Percentiles rank a stretch among this genome's conserved stretches.
Conservation (phyloP, 1,140 invertebrate genomes). For the Leptinotarsa defecta region DNA sequence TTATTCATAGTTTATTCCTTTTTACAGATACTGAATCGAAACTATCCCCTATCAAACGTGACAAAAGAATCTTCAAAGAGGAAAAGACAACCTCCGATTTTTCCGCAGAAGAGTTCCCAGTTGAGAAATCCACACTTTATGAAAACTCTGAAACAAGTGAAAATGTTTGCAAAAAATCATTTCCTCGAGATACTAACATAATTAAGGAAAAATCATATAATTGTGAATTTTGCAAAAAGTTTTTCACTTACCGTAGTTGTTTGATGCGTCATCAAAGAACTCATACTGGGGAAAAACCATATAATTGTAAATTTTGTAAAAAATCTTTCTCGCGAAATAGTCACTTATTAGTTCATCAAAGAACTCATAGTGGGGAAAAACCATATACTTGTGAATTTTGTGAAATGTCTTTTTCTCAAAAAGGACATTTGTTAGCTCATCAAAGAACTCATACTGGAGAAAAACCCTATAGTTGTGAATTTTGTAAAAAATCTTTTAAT, state of each 20-base stretch:
- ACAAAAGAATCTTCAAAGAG: no score
- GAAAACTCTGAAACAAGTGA: no score
- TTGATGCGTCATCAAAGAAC: constrained; percentile 71
- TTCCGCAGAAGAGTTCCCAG: no score
- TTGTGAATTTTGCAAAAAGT: constrained; percentile 31
- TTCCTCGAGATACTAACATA: no score
- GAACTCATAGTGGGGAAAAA: constrained; percentile 38
- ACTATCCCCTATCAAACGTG: no score
- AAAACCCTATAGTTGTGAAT: constrained; percentile 68
- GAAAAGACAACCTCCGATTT: no score
- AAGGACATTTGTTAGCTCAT: constrained; percentile 62
- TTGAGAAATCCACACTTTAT: no score
- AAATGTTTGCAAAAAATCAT: no score
- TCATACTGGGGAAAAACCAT: constrained; percentile 75
- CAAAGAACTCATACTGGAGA: constrained; percentile 75
- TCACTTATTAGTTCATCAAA: neutral
- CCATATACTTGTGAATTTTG: constrained; percentile 39
- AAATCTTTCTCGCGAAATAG: constrained; percentile 52
- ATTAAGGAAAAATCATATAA: neutral
- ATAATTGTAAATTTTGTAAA: constrained; percentile 68
- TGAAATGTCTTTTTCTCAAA: neutral
- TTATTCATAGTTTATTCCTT: no score
- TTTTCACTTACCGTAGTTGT: neutral
- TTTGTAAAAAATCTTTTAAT: no score
- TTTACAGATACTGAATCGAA: no score